Evolutionary conservation across 2,797 vertebrate species (phyloP).

Genomic region (Cebuella pygmaea): DNA sequence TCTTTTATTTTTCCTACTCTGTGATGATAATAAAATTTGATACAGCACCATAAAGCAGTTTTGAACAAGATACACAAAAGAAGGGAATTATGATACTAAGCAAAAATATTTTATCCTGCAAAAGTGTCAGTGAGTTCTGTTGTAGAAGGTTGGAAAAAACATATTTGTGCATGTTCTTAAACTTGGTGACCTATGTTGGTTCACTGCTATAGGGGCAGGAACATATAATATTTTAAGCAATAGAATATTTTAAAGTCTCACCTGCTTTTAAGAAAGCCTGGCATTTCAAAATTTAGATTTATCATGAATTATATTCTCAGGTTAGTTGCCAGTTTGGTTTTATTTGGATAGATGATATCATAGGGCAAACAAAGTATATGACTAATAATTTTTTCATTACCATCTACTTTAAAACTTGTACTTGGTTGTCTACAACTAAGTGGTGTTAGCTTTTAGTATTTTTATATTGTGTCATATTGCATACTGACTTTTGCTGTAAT

Average conservation of each 20-base stretch:
- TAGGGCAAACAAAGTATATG: not conserved
- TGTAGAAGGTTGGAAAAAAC: not conserved
- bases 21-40: not conserved
- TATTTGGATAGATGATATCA: not conserved
- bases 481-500: not conserved
- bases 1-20: not conserved
- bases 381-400: not conserved
- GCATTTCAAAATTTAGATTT: not conserved
- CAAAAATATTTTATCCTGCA: not conserved
- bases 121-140: not conserved
- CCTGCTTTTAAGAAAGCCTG: not conserved
- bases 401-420: not conserved
- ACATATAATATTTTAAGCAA: conserved; percentile 4
- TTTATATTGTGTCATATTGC: not conserved
- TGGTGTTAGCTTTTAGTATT: not conserved
- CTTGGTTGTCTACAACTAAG: not conserved
- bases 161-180: not conserved
- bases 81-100: not conserved
- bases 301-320: not conserved
- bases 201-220: not conserved
- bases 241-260: not conserved
- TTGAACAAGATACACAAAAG: not conserved
- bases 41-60: not conserved
- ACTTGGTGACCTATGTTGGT: not conserved
- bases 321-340: not conserved